Evolutionary conservation across 2,113 vertebrate species (phyloP), one percentile per base, ranked within the genome.

Genomic region (Galemys pyrenaicus): DNA sequence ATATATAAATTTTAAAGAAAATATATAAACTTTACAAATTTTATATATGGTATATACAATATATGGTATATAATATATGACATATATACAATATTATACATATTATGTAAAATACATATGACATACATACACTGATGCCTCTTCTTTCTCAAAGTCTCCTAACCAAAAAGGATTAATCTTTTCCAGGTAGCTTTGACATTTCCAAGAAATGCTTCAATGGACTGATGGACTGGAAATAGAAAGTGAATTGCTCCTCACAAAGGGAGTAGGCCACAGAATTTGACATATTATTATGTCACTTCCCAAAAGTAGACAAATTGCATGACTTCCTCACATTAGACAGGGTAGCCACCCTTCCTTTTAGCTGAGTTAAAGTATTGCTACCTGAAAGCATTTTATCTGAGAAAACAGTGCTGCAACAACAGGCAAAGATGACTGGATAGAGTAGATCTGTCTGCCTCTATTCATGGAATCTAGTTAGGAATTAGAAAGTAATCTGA

Each of bases 321-420:
- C 85, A 84, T 0, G 0, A 0, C 1, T 94, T 85, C 54, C 74
- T 73, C 82, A 41, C 62, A 94, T 81, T 94, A 58, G 83, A 78
- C 80, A 96, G 16, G 67, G 51, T 81, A 58, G 73, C 84, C 81
- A 94, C 44, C 0, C 65, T 70, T 2, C 2, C 54, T 89, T 83
- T 54, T 58, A 89, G 2, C 0, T 5, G 6, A 91, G 73, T 88
- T 74, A 37, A 96, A 94, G 17, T 71, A 94, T 12, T 87, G 19
- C 32, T n/a, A 82, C 46, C 93, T 95, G 71, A 94, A 97, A 96
- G 95, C 96, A 95, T 94, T 82, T n/a, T 71, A 92, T 80, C 78
- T 39, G 93, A 62, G 17, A 56, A 70, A 89, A 30, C 19, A 75
- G 0, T 49, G 82, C 35, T 77, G 54, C 37, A 79, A 16, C 0